These are phyloP conservation scores for Mola mola DNA, from an alignment of 2,113 vertebrate species.

Conservation along the genomic window DNA sequence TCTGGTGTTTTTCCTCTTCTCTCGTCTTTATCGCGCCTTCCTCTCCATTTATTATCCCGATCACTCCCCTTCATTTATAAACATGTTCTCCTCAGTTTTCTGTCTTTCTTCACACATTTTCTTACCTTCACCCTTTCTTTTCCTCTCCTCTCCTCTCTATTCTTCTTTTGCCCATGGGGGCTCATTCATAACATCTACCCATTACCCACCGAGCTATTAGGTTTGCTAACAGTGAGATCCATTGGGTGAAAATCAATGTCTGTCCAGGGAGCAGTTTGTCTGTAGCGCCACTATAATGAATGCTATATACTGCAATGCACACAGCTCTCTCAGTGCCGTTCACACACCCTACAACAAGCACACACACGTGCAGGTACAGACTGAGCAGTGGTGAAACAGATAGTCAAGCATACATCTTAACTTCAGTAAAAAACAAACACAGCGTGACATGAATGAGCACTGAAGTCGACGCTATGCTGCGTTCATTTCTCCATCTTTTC, in stretches of 20 bases:
- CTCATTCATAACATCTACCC: slow-evolving; percentile 78
- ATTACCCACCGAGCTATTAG: slow-evolving; percentile 80
- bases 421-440: slow-evolving; percentile 32
- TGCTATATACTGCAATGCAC: slow-evolving; percentile 56
- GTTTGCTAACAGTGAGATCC: slow-evolving; percentile 80
- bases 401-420: slow-evolving; percentile 42
- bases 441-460: slow-evolving; percentile 2
- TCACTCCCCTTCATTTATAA: too few species aligned
- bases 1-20: too few species aligned
- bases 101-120: not conserved
- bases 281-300: slow-evolving; percentile 73
- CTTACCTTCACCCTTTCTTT: slow-evolving; percentile 2
- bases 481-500: slow-evolving; percentile 10
- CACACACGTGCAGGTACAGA: slow-evolving; percentile 9
- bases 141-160: slow-evolving; percentile 1
- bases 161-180: slow-evolving; percentile 45
- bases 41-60: too few species aligned
- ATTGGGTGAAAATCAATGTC: slow-evolving; percentile 81
- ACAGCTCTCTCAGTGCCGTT: slow-evolving; percentile 21
- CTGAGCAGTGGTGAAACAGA: slow-evolving; percentile 33
- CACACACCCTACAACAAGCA: slow-evolving; percentile 2
- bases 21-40: too few species aligned
- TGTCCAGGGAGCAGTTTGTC: slow-evolving; percentile 78
- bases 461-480: slow-evolving; percentile 1
- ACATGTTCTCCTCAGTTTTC: not conserved